Evolutionary conservation across 2,797 vertebrate genomes (phyloP), one percentile per base, ranked within the genome.

Genomic region (Hozukius guyotensis): DNA sequence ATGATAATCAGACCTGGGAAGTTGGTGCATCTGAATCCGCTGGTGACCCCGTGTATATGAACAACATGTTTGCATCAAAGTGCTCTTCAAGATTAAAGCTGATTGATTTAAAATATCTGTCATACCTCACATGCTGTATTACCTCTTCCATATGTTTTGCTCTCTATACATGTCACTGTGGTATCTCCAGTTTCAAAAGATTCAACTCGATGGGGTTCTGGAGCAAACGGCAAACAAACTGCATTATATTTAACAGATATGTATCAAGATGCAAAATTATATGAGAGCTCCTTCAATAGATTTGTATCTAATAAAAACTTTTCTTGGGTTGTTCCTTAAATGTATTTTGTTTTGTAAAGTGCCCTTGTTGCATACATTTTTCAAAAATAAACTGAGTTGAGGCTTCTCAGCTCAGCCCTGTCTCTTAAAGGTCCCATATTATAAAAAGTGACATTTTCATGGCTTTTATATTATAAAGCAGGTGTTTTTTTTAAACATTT

Each of bases 1-100:
- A 70, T 83, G 56, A 42, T 38, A 75, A 88, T 82, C 60, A 77
- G 68, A 55, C 46, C 6, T 24, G 27, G 11, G 56, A 65, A 80
- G 56, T 12, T 4, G 10, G 59, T 13, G 25, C 9, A 8, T 80
- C 36, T 32, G 25, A 82, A 49, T 66, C 42, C 12, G 20, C 60
- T 2, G 32, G 63, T 75, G 82, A 89, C 71, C 67, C 64, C 6
- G 4, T 5, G 18, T 8, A 24, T 29, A 5, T 13, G 62, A 80
- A 56, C 60, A 68, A 18, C 68, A 29, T 49, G 53, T 65, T 31
- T 9, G 8, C 36, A 42, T 66, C 65, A 83, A 61, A 65, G 68
- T 16, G 14, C 16, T 65, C 16, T n/a, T 49, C 3, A 24, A 24
- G 16, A 73, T 72, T 34, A 56, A 59, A 60, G 24, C 8, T 2